Base-by-base conservation (phyloP, 1,140 invertebrate genomes). In the Zaprionus inermis region DNA sequence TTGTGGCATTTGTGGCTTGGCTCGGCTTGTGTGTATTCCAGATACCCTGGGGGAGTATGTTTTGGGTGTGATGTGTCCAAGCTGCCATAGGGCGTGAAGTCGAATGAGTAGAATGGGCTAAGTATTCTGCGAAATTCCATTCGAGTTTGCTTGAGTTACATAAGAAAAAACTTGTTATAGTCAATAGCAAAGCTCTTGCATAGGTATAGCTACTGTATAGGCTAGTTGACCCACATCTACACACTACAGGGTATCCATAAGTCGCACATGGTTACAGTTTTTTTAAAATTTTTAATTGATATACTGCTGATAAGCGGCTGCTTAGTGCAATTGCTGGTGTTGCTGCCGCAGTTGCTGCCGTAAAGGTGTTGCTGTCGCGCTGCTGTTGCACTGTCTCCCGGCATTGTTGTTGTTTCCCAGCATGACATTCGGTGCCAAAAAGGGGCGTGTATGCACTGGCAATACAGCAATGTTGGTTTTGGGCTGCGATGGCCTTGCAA, bases 401-500 rank as follows among this genome's bases (percentile, higher is more conserved):
- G 24, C 69, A 76, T 76, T 64, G 68, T 72, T 58, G n/a, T 54
- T 73, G 68, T 20, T 73, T 78, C 69, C 74, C 66, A 69, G 57
- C 16, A 16, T n/a, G 16, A 56, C 69, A 30, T 64, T 81, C 58
- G 58, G 46, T 55, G 72, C 11, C 71, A 49, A 28, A 59, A 60
- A 51, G 51, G 58, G 77, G 64, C 69, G 76, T 76, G 71, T 69
- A 82, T 63, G 65, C 79, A 76, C 80, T 81, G 44, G 75, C 70
- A 28, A 77, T 81, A 28, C 63, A 72, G 59, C 51, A 22, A 49
- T 46, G 63, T 51, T 22, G 16, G 16, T 28, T 32, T 84, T 84
- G 56, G 64, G 46, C 38, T 44, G 52, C 24, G n/a, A 41, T 70
- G 72, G 69, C 72, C 72, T 74, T 74, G 57, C 38, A 56, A 18